phyloP scores from a whole-genome alignment of 2,113 vertebrate genomes.

The Thomomys bottae region DNA sequence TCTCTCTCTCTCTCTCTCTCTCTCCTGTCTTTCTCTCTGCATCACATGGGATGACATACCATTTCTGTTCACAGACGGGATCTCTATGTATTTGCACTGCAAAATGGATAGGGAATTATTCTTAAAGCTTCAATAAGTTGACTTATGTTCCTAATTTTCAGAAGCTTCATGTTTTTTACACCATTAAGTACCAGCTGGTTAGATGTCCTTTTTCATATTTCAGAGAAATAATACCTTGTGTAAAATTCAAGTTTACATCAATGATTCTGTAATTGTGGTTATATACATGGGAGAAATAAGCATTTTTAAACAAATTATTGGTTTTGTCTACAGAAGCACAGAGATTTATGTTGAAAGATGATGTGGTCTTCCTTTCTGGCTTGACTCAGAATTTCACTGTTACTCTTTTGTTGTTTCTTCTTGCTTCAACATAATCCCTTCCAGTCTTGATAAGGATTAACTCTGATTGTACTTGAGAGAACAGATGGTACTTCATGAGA shows the following conservation, averaged over 20 bases:
- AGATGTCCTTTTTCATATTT: not conserved
- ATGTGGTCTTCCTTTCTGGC: not conserved
- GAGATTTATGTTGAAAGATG: constrained; percentile 30
- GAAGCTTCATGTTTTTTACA: no score
- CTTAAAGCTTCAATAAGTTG: not conserved
- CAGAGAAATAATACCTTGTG: not conserved
- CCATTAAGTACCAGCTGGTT: no score
- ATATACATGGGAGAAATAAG: not conserved
- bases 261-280: not conserved
- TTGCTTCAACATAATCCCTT: not conserved
- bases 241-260: not conserved
- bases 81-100: not conserved
- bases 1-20: no score
- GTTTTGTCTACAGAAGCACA: not conserved
- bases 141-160: not conserved
- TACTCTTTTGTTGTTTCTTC: constrained; percentile 13
- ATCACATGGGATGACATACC: not conserved
- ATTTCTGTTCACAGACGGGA: not conserved
- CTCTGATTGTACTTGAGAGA: constrained; percentile 21
- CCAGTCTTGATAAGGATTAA: constrained; percentile 17
- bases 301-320: not conserved
- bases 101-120: not conserved
- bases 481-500: constrained; percentile 45
- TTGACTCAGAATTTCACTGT: constrained; percentile 22
- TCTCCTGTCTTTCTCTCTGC: no score